These are phyloP conservation scores for Pyxicephalus adspersus DNA, from an alignment of 2,113 vertebrate species.

Conservation along the genomic window DNA sequence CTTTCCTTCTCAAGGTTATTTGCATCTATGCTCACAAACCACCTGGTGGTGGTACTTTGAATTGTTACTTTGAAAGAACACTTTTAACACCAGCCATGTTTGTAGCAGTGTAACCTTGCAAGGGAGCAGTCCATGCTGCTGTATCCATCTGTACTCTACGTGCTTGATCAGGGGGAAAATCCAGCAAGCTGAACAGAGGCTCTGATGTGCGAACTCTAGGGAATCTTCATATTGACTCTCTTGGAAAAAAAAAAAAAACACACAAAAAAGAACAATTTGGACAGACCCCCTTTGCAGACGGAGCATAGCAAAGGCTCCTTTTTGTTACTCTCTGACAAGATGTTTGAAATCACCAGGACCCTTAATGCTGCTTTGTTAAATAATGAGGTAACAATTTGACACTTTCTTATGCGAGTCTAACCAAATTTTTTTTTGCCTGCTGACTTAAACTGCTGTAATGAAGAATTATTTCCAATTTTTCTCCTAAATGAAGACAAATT, in stretches of 20 bases:
- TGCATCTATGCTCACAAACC: conserved; percentile 85
- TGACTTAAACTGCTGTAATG: conserved; percentile 65
- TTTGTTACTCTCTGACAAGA: conserved; percentile 86
- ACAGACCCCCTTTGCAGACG: conserved; percentile 80
- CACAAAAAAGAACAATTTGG: conserved; percentile 74
- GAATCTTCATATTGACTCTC: conserved; percentile 96
- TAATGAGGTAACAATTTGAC: conserved; percentile 96
- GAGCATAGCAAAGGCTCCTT: conserved; percentile 82
- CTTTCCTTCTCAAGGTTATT: conserved; percentile 61
- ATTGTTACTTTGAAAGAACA: conserved; percentile 95
- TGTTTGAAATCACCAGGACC: conserved; percentile 99
- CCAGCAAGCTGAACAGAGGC: conserved; percentile 88
- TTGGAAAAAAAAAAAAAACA: conserved; percentile 66
- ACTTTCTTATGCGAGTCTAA: conserved; percentile 79
- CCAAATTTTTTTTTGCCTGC: conserved; percentile 60
- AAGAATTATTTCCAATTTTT: conserved; percentile 65
- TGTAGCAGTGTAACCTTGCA: conserved; percentile 98
- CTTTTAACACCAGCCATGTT: conserved; percentile 99
- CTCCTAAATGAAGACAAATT: conserved; percentile 43
- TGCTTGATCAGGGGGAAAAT: conserved; percentile 92
- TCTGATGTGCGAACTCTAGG: conserved; percentile 98
- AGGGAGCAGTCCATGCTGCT: conserved; percentile 90
- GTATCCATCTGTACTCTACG: conserved; percentile 85
- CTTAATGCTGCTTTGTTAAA: conserved; percentile 99
- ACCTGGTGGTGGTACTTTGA: conserved; percentile 94